Conservation (phyloP, 92 coral and sea anemone species). For the Epizoanthus illoricatus region DNA sequence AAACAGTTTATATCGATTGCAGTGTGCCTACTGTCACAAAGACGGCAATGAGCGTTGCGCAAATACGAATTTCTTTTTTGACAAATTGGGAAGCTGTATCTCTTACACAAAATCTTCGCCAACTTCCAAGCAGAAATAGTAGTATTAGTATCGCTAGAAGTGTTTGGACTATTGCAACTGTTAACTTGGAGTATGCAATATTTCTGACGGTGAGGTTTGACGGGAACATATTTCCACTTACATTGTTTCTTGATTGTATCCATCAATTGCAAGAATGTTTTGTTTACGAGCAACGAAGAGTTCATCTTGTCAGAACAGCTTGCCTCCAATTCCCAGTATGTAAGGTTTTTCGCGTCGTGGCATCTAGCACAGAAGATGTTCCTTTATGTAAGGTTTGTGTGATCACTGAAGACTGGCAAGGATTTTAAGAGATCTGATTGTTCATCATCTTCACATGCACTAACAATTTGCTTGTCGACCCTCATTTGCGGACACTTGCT, state of each 20-base stretch:
- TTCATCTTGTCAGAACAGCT: too few species aligned
- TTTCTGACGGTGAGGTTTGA: too few species aligned
- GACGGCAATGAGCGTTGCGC: neutral
- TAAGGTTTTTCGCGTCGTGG: too few species aligned
- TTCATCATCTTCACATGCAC: neutral
- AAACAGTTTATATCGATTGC: neutral
- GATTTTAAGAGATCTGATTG: neutral
- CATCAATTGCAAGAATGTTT: too few species aligned
- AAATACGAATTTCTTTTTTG: neutral
- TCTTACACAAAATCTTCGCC: neutral
- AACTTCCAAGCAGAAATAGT: neutral
- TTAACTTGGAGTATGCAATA: too few species aligned
- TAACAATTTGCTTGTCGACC: neutral
- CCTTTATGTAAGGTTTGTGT: neutral
- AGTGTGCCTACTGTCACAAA: neutral
- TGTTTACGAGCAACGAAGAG: too few species aligned
- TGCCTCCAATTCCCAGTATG: too few species aligned
- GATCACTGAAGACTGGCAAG: neutral
- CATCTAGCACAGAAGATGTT: neutral
- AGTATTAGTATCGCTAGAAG: too few species aligned
- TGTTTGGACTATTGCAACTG: too few species aligned
- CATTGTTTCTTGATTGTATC: too few species aligned
- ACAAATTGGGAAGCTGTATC: constrained; percentile 6
- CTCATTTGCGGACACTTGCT: neutral
- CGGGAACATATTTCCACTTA: too few species aligned